Conservation (phyloP, 2,888 invertebrate genomes). For the Galerucella nymphaeae region DNA sequence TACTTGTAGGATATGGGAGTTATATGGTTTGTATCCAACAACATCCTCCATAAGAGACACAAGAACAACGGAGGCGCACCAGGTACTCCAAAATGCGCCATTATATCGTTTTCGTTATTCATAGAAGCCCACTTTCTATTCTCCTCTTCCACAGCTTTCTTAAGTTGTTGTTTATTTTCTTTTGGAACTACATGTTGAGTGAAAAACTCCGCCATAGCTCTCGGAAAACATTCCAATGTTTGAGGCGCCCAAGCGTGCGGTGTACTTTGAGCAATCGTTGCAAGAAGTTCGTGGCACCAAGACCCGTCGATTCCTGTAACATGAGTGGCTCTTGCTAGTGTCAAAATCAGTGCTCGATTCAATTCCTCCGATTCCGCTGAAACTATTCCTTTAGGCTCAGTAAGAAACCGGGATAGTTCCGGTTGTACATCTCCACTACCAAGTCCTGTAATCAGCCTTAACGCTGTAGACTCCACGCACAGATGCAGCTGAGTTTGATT, state of each 20-base stretch:
- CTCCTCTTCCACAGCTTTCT: slow-evolving; percentile 94
- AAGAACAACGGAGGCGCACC: slow-evolving; percentile 91
- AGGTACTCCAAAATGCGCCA: slow-evolving; percentile 94
- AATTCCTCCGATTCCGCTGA: slow-evolving; percentile 96
- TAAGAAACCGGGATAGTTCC: slow-evolving; percentile 90
- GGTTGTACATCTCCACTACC: slow-evolving; percentile 96
- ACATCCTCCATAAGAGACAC: slow-evolving; percentile 95
- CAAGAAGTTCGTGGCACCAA: slow-evolving; percentile 91
- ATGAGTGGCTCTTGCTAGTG: slow-evolving; percentile 92
- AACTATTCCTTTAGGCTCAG: slow-evolving; percentile 90
- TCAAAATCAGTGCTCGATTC: slow-evolving; percentile 92
- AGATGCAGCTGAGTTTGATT: slow-evolving; percentile 95
- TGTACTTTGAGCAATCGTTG: slow-evolving; percentile 92
- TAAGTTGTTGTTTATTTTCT: slow-evolving; percentile 91
- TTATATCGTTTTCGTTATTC: slow-evolving; percentile 96
- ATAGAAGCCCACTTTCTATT: slow-evolving; percentile 97
- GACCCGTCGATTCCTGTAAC: slow-evolving; percentile 87
- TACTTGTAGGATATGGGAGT: slow-evolving; percentile 96
- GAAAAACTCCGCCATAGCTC: slow-evolving; percentile 90
- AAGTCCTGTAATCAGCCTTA: slow-evolving; percentile 69
- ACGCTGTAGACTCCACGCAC: slow-evolving; percentile 69
- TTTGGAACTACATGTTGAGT: slow-evolving; percentile 84
- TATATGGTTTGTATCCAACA: slow-evolving; percentile 92
- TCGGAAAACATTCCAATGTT: slow-evolving; percentile 91
- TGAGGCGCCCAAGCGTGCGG: slow-evolving; percentile 96